Evolutionary conservation across 2,113 vertebrate species (phyloP).

Genomic region (Miniopterus natalensis): DNA sequence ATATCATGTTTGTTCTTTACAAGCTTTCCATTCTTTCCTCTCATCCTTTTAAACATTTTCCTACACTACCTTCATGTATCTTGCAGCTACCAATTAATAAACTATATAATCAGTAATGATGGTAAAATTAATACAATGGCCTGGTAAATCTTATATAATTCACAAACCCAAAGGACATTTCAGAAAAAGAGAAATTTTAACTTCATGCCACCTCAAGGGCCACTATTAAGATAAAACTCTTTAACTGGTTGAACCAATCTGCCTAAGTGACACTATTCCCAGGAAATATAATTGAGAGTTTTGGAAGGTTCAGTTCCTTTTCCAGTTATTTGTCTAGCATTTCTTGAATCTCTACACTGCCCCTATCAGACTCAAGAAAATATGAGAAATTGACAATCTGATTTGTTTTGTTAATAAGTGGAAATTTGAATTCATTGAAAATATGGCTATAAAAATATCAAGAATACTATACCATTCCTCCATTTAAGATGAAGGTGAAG

Average conservation of each 20-base stretch:
- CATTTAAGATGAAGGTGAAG: background rate
- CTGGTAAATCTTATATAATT: background rate
- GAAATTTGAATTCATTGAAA: constrained; percentile 42
- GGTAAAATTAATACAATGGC: background rate
- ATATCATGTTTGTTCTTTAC: background rate
- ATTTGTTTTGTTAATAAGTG: constrained; percentile 28
- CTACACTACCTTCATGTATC: background rate
- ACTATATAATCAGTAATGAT: background rate
- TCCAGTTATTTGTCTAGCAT: background rate
- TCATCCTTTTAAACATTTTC: background rate
- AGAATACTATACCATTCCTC: background rate
- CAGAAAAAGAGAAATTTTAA: background rate
- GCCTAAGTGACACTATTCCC: background rate
- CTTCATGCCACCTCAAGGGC: background rate
- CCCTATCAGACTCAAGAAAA: constrained; percentile 23
- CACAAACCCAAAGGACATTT: background rate
- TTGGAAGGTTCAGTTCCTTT: background rate
- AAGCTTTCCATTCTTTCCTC: background rate
- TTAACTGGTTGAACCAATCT: background rate
- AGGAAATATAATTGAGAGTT: background rate
- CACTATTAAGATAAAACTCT: background rate
- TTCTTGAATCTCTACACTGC: background rate
- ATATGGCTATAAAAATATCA: constrained; percentile 1
- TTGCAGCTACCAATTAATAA: background rate
- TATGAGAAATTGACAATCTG: background rate